Evolutionary conservation across 2,113 vertebrate genomes (phyloP).

Genomic region (Esox niger): DNA sequence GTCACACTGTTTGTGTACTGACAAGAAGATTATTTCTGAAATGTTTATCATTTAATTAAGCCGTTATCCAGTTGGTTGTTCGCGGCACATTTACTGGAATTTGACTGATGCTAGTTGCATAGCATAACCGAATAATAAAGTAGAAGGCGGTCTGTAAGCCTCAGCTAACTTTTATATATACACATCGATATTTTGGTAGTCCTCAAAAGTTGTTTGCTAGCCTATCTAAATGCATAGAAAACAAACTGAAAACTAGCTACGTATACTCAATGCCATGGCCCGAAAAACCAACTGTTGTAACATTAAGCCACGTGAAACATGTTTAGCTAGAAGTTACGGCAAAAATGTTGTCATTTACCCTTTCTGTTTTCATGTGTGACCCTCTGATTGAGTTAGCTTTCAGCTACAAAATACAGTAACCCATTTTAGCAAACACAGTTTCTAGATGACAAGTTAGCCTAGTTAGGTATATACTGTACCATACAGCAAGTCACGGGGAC

Average conservation of each 20-base stretch:
- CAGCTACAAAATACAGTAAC: neutral
- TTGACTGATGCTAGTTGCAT: constrained; percentile 1
- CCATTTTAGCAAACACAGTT: neutral
- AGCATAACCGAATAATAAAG: too few relatives aligned
- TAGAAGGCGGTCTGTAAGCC: too few relatives aligned
- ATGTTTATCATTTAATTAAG: constrained; percentile 30
- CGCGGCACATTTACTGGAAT: constrained; percentile 31
- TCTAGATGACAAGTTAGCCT: neutral
- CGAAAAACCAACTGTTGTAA: too few relatives aligned
- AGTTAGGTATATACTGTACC: neutral
- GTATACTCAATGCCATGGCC: too few relatives aligned
- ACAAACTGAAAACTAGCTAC: too few relatives aligned
- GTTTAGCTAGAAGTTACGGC: too few relatives aligned
- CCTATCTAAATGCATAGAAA: too few relatives aligned
- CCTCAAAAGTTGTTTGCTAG: too few relatives aligned
- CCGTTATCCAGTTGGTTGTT: constrained; percentile 20
- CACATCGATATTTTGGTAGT: neutral
- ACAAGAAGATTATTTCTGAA: neutral
- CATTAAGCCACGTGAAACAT: too few relatives aligned
- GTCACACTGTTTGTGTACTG: neutral
- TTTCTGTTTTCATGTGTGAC: too few relatives aligned
- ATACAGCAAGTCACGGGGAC: neutral
- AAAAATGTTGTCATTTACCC: too few relatives aligned
- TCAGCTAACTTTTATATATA: too few relatives aligned
- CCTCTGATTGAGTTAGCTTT: neutral